Conservation (phyloP, 2,797 vertebrate genomes). For the Staurois parvus region DNA sequence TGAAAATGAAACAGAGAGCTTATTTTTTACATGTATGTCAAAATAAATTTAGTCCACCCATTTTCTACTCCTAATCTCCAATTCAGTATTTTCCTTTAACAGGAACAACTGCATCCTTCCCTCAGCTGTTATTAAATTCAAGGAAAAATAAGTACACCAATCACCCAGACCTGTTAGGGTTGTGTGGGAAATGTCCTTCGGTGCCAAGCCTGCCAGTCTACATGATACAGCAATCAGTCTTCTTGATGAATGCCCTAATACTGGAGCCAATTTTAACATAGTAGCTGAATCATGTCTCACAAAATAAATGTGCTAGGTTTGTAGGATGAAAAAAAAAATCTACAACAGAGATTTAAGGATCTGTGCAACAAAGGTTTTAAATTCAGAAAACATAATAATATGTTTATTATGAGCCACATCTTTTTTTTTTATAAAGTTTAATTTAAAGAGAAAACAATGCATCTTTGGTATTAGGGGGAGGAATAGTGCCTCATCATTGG, state of each 20-base stretch:
- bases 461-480: too few relatives aligned
- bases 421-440: too few relatives aligned
- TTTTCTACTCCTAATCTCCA: slow-evolving; percentile 29
- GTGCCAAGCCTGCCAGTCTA: slow-evolving; percentile 61
- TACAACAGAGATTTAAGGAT: slow-evolving; percentile 6
- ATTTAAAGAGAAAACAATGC: too few relatives aligned
- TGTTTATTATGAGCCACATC: too few relatives aligned
- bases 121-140: slow-evolving; percentile 59
- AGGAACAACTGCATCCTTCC: slow-evolving; percentile 52
- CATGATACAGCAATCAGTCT: slow-evolving; percentile 62
- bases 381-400: too few relatives aligned
- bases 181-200: slow-evolving; percentile 61
- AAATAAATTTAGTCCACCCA: slow-evolving; percentile 42
- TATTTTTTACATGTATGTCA: slow-evolving; percentile 13
- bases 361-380: neutral
- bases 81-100: slow-evolving; percentile 50
- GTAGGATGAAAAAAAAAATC: slow-evolving; percentile 14
- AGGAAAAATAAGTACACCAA: slow-evolving; percentile 48
- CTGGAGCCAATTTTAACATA: slow-evolving; percentile 57
- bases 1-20: neutral
- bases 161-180: slow-evolving; percentile 59
- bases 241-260: slow-evolving; percentile 65
- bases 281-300: slow-evolving; percentile 52
- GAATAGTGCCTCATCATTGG: too few relatives aligned
- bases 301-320: slow-evolving; percentile 31